Evolutionary conservation across 2,113 vertebrate genomes (phyloP), one percentile per base, ranked within the genome.

Genomic region (Cyanocitta stelleri): DNA sequence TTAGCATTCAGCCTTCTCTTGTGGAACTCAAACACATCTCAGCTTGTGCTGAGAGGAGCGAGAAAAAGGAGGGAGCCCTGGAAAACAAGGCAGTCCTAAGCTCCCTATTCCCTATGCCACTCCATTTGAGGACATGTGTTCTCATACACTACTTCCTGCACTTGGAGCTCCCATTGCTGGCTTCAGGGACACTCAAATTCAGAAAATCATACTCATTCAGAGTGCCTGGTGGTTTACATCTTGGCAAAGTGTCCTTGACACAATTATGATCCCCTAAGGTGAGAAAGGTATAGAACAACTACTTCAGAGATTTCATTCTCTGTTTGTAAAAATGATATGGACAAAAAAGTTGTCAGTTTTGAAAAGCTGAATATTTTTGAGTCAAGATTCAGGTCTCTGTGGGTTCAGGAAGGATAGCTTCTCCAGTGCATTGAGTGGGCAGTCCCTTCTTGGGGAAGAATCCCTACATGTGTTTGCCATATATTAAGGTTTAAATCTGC

Each of bases 21-120:
- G 30, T 33, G 41, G 43, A 90, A 67, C 56, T 62, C 51, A 80
- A 92, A 62, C 13, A 48, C 21, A 54, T 49, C 46, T 66, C 51
- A 56, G 22, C 8, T 77, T 3, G 1, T 10, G n/a, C 12, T 68
- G 17, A 2, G 1, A 80, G 27, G 7, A 33, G 6, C 0, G 3
- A 64, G 37, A 59, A 76, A 44, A 35, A 4, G 5, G 19, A 71
- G 7, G 5, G 2, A 71, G 2, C 4, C 9, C 55, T 63, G 11
- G 23, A 59, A 79, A 93, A 46, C 3, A 30, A 5, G 30, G 15
- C 12, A 72, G 16, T 51, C 16, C 33, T 52, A 43, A 64, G 1
- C 9, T 93, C 5, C 19, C 6, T 46, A 10, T 24, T 86, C 7
- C 7, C 24, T 49, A 4, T 21, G 20, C 6, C 7, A 3, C 3